These are phyloP conservation scores for Bradypodion pumilum DNA, from an alignment of 2,797 vertebrate species.

Conservation along the genomic window DNA sequence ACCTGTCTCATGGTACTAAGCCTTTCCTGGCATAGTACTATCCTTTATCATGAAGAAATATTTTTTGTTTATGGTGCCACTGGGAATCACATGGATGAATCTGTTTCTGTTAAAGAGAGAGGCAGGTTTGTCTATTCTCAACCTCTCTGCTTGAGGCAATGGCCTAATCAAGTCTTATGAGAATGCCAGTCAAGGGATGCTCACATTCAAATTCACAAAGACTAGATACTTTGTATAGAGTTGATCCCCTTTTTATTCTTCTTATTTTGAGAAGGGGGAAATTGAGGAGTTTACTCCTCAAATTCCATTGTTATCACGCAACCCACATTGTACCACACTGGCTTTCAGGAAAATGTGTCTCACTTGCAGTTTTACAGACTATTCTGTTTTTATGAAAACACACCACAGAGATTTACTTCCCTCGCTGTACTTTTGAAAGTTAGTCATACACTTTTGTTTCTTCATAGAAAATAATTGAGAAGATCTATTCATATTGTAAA, in stretches of 20 bases:
- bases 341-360: background rate
- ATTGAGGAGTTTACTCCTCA: background rate
- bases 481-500: background rate
- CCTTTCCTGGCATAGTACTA: too few relatives aligned
- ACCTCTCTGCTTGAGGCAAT: too few relatives aligned
- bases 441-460: background rate
- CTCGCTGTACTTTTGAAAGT: background rate
- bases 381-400: background rate
- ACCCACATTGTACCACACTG: background rate
- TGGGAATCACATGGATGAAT: too few relatives aligned
- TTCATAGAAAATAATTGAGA: background rate
- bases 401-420: background rate
- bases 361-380: background rate
- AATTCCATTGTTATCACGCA: background rate
- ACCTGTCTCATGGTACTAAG: too few relatives aligned
- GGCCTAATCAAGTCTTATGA: too few relatives aligned
- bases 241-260: background rate
- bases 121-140: too few relatives aligned
- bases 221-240: background rate
- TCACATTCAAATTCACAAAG: background rate
- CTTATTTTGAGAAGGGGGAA: too few relatives aligned
- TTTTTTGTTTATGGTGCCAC: too few relatives aligned
- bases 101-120: too few relatives aligned
- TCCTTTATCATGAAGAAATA: too few relatives aligned
- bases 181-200: background rate